Conservation (phyloP, 2,113 vertebrate species). For the Eretmochelys imbricata region DNA sequence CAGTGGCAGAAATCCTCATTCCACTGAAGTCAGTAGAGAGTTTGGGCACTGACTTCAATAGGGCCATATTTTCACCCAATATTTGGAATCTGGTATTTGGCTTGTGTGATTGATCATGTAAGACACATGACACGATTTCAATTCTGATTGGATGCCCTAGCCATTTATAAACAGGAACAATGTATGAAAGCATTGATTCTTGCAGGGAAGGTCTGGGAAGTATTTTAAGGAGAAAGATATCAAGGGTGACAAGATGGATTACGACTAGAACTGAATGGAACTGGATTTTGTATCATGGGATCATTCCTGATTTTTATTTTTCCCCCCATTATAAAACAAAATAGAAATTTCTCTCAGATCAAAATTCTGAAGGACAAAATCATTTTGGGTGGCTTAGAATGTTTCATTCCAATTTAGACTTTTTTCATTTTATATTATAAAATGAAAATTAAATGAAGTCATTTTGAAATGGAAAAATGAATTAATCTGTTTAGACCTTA, state of each 20-base stretch:
- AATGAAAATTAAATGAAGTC: neutral
- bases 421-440: neutral
- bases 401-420: neutral
- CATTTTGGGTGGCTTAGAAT: neutral
- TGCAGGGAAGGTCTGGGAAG: neutral
- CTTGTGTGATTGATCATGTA: neutral
- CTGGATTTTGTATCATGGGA: neutral
- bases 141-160: neutral
- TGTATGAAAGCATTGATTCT: neutral
- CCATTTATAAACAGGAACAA: neutral
- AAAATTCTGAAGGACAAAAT: neutral
- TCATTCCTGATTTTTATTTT: neutral
- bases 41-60: neutral
- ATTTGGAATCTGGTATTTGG: neutral
- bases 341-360: neutral
- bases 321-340: neutral
- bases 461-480: neutral
- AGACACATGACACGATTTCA: neutral
- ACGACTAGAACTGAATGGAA: neutral
- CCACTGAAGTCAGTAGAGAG: neutral
- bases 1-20: neutral
- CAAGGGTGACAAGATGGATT: neutral
- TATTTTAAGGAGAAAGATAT: neutral
- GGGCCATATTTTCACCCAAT: neutral
- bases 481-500: neutral